phyloP scores from a whole-genome alignment of 1,140 invertebrate species.

The Drepana arcuata region DNA sequence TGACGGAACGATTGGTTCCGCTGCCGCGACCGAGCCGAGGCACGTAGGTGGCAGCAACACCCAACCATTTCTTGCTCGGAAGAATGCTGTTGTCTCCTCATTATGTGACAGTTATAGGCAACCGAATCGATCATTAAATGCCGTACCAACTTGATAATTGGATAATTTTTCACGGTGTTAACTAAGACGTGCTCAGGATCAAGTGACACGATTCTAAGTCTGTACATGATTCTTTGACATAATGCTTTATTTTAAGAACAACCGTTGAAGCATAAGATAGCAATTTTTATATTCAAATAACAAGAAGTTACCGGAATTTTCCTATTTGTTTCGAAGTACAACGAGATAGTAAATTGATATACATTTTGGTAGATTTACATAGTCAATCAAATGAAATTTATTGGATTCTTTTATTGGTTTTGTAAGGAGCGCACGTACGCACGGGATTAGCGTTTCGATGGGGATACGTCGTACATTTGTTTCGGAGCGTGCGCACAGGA shows the following conservation, averaged over 20 bases:
- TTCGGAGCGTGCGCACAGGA: conserved; percentile 34
- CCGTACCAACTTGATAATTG: conserved; percentile 41
- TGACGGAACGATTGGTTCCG: conserved; percentile 60
- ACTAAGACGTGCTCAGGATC: conserved; percentile 31
- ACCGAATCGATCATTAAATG: conserved; percentile 36
- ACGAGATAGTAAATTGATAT: too few relatives aligned
- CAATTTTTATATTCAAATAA: too few relatives aligned
- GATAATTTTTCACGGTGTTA: conserved; percentile 42
- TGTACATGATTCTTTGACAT: too few relatives aligned
- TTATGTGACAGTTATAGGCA: conserved; percentile 43
- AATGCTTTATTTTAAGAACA: background rate
- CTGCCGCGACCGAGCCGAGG: conserved; percentile 30
- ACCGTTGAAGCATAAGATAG: background rate
- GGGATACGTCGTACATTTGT: conserved; percentile 48
- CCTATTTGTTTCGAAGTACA: conserved; percentile 26
- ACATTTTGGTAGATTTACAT: too few relatives aligned
- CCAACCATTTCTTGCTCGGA: conserved; percentile 42
- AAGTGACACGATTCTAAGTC: conserved; percentile 16
- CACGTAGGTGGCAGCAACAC: conserved; percentile 53
- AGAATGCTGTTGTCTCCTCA: conserved; percentile 43
- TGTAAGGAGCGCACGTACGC: conserved; percentile 38
- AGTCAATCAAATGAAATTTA: too few relatives aligned
- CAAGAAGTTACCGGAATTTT: too few relatives aligned
- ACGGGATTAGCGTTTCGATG: conserved; percentile 30
- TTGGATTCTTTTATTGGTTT: conserved; percentile 56